Conservation (phyloP, 92 coral and sea anemone genomes). For the Anthopleura xanthogrammica region DNA sequence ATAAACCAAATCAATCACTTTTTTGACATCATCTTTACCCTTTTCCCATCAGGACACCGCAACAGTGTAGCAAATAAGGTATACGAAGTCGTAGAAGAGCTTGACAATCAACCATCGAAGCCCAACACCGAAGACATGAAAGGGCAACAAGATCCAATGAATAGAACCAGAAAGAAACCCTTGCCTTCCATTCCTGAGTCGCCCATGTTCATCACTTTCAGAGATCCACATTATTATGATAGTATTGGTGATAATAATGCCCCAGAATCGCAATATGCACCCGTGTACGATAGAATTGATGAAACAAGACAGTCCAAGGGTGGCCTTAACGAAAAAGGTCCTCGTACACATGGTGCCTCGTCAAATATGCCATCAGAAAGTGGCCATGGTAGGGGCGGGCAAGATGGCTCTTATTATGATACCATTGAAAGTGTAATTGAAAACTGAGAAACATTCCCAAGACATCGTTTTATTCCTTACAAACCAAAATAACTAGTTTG, state of each 20-base stretch:
- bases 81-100: background rate
- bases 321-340: background rate
- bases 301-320: background rate
- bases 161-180: background rate
- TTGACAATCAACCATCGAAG: background rate
- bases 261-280: background rate
- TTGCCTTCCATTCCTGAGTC: background rate
- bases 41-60: background rate
- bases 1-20: too few relatives aligned
- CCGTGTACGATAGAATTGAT: background rate
- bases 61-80: background rate
- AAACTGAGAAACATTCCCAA: too few relatives aligned
- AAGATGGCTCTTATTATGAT: too few relatives aligned
- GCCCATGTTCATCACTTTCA: background rate
- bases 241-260: background rate
- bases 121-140: background rate
- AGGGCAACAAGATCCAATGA: background rate
- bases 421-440: too few relatives aligned
- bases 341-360: background rate
- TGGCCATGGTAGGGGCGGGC: too few relatives aligned
- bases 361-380: too few relatives aligned
- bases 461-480: too few relatives aligned
- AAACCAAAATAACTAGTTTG: too few relatives aligned
- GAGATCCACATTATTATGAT: background rate
- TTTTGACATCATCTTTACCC: too few relatives aligned